A percentile compares a stretch with the other conserved stretches of the same genome.
These are phyloP conservation scores for Dicycla oo DNA, from an alignment of 2,888 invertebrate species.

Conservation along the genomic window DNA sequence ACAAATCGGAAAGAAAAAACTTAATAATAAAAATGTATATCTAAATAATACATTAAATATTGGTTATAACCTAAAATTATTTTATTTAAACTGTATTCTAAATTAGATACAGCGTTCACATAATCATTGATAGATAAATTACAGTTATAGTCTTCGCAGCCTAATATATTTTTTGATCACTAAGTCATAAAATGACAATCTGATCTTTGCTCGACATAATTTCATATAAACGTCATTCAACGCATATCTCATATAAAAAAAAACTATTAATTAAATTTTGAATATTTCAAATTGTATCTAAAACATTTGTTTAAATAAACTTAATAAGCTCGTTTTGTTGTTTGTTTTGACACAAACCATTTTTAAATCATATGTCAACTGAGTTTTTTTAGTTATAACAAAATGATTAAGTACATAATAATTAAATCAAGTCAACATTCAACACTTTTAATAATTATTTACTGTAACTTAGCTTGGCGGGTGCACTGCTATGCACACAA, in stretches of 20 bases:
- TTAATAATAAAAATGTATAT: constrained; percentile 62
- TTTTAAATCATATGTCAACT: constrained; percentile 6
- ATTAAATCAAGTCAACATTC: constrained; percentile 20
- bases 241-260: constrained; percentile 44
- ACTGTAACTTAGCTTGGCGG: constrained; percentile 12
- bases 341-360: constrained; percentile 32
- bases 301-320: constrained; percentile 55
- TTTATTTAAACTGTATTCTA: constrained; percentile 34
- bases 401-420: constrained; percentile 2
- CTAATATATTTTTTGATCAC: constrained; percentile 62
- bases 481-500: constrained; percentile 56
- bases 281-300: constrained; percentile 51
- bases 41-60: constrained; percentile 70
- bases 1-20: constrained; percentile 62
- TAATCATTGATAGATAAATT: constrained; percentile 57
- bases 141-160: constrained; percentile 45
- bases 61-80: constrained; percentile 61
- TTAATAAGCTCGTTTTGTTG: constrained; percentile 62
- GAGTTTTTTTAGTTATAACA: constrained; percentile 9
- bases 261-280: constrained; percentile 47
- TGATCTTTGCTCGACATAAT: constrained; percentile 44
- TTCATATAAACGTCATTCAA: constrained; percentile 38
- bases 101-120: constrained; percentile 45
- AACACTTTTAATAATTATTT: constrained; percentile 10
- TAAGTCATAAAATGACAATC: constrained; percentile 32